Percentiles rank a stretch among this genome's conserved stretches.
Evolutionary conservation across 1,140 invertebrate species (phyloP).

Genomic region (Tetragnatha versicolor): DNA sequence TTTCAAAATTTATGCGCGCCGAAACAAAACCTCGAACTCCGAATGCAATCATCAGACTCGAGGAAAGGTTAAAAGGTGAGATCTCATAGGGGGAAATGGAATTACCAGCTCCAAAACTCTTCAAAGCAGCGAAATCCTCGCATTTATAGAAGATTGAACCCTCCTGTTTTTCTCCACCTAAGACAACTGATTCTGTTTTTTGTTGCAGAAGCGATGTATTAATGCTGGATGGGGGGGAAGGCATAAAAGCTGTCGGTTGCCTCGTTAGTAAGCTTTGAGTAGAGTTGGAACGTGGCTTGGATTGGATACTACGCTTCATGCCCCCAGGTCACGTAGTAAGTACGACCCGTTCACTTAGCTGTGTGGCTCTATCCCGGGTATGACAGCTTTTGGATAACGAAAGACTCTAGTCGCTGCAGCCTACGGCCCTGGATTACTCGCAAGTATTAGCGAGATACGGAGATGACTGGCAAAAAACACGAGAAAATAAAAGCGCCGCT

Average conservation of each 20-base stretch:
- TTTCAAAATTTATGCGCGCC: too few species aligned
- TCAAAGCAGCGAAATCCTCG: not conserved
- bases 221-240: conserved; percentile 22
- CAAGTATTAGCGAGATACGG: conserved; percentile 44
- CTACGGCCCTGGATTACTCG: conserved; percentile 45
- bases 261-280: conserved; percentile 54
- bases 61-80: not conserved
- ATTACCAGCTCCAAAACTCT: conserved; percentile 15
- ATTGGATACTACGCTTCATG: conserved; percentile 51
- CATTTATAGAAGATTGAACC: conserved; percentile 30
- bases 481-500: not conserved
- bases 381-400: conserved; percentile 49
- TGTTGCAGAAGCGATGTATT: conserved; percentile 26
- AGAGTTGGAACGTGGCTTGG: conserved; percentile 34
- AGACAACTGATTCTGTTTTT: conserved; percentile 44
- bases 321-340: conserved; percentile 49
- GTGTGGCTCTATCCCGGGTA: conserved; percentile 19
- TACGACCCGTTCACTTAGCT: conserved; percentile 50
- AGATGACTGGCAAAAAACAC: conserved; percentile 8
- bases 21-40: too few species aligned
- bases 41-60: too few species aligned
- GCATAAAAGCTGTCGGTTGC: conserved; percentile 48
- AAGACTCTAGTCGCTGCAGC: conserved; percentile 42
- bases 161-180: conserved; percentile 2
- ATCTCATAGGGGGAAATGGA: not conserved